Conservation (phyloP, 2,797 vertebrate genomes). For the Phylloscopus collybita region DNA sequence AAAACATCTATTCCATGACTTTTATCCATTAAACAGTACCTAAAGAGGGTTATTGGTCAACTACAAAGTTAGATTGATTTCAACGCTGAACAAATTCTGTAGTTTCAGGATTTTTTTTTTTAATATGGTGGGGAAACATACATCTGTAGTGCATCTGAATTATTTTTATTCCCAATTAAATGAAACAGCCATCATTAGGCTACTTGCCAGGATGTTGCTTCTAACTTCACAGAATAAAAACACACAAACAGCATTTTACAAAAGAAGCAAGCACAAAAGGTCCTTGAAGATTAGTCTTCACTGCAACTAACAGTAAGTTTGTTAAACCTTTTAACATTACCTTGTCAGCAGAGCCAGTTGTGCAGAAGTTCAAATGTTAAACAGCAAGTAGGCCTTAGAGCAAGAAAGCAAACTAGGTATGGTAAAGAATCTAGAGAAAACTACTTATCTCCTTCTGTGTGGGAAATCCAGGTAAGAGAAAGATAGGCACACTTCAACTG, state of each 20-base stretch:
- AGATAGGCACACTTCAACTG: not conserved
- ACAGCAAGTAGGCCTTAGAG: not conserved
- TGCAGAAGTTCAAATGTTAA: not conserved
- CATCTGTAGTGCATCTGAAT: not conserved
- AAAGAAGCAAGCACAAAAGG: not conserved
- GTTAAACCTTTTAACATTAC: not conserved
- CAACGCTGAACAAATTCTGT: not conserved
- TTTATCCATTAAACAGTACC: slow-evolving; percentile 28
- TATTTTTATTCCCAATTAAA: not conserved
- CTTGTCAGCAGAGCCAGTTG: not conserved
- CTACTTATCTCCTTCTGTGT: not conserved
- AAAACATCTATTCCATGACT: slow-evolving; percentile 28
- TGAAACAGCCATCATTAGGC: not conserved
- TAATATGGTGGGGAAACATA: not conserved
- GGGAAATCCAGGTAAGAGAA: not conserved
- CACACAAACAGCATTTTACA: not conserved
- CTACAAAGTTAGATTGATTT: slow-evolving; percentile 27
- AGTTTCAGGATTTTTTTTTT: not conserved
- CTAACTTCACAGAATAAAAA: not conserved
- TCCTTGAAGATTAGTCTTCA: not conserved
- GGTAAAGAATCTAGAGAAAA: not conserved
- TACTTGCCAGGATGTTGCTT: not conserved
- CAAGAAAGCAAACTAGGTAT: not conserved
- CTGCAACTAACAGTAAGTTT: not conserved
- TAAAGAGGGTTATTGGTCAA: slow-evolving; percentile 38